Conservation (phyloP, 2,888 invertebrate species). For the Hemistola chrysoprasaria region DNA sequence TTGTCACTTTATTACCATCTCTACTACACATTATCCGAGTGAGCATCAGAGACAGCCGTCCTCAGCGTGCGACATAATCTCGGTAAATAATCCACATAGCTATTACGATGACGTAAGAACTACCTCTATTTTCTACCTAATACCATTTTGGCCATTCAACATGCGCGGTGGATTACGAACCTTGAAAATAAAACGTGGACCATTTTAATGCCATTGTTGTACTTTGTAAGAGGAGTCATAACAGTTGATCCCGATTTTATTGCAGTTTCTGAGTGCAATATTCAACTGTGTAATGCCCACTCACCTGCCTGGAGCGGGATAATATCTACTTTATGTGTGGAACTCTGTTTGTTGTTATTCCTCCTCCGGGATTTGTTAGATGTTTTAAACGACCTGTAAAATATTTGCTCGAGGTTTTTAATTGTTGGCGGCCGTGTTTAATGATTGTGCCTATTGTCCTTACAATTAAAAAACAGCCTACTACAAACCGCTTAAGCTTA, state of each 20-base stretch:
- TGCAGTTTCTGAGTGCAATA: constrained; percentile 63
- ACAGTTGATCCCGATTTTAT: constrained; percentile 76
- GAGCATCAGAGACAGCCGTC: background rate
- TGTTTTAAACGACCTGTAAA: constrained; percentile 4
- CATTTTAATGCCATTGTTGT: constrained; percentile 66
- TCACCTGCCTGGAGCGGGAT: constrained; percentile 32
- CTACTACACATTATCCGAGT: no score
- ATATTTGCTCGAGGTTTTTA: constrained; percentile 1
- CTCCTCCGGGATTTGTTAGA: constrained; percentile 1
- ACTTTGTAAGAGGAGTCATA: constrained; percentile 64
- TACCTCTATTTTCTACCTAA: constrained; percentile 21
- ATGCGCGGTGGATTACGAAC: constrained; percentile 3
- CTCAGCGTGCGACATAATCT: constrained; percentile 5
- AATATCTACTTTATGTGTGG: constrained; percentile 18
- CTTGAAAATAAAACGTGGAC: constrained; percentile 41
- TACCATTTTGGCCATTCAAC: constrained; percentile 9
- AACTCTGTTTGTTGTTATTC: constrained; percentile 5
- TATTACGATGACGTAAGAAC: constrained; percentile 9
- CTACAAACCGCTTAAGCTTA: no score
- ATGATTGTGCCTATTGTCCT: background rate
- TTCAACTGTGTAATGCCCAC: constrained; percentile 45
- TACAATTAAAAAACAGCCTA: no score
- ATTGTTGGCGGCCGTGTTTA: background rate
- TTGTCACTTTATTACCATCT: no score
- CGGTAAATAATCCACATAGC: constrained; percentile 13